Evolutionary conservation across 2,888 invertebrate species (phyloP).

Genomic region (Macrosoma leucophasiata): DNA sequence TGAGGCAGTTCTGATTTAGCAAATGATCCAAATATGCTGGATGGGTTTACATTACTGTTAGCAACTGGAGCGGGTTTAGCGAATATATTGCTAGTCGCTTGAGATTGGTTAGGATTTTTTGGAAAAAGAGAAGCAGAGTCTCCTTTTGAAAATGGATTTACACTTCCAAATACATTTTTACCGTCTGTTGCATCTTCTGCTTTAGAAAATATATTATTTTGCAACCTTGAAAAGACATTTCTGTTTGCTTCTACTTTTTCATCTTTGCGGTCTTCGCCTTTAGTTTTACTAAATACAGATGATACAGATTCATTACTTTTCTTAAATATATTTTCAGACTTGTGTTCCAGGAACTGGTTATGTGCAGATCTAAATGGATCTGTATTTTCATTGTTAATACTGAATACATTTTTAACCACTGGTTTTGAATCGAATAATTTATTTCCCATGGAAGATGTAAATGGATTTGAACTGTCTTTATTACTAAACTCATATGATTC

Average conservation of each 20-base stretch:
- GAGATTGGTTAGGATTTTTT: too few species aligned
- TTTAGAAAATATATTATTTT: conserved; percentile 24
- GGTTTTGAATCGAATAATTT: conserved; percentile 17
- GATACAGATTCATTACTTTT: too few species aligned
- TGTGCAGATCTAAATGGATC: conserved; percentile 15
- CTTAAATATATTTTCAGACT: conserved; percentile 28
- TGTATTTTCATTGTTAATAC: conserved; percentile 11
- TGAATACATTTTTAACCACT: conserved; percentile 15
- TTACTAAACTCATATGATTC: conserved; percentile 34
- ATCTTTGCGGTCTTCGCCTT: conserved; percentile 7
- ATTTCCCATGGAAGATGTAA: conserved; percentile 6
- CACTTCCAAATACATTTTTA: conserved; percentile 30
- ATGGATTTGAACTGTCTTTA: conserved; percentile 10
- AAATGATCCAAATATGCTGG: too few species aligned
- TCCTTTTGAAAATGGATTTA: conserved; percentile 34
- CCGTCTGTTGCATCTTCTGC: conserved; percentile 11
- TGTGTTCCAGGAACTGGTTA: conserved; percentile 31
- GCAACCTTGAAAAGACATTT: conserved; percentile 30
- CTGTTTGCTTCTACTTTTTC: conserved; percentile 14
- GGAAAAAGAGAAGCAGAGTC: too few species aligned
- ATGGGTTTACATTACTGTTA: too few species aligned
- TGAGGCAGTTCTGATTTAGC: too few species aligned
- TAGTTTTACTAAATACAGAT: too few species aligned
- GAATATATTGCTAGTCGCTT: too few species aligned
- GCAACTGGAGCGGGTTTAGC: conserved; percentile 13